Base-by-base conservation (phyloP, 1,140 invertebrate species). In the Sminthurinus signatus region DNA sequence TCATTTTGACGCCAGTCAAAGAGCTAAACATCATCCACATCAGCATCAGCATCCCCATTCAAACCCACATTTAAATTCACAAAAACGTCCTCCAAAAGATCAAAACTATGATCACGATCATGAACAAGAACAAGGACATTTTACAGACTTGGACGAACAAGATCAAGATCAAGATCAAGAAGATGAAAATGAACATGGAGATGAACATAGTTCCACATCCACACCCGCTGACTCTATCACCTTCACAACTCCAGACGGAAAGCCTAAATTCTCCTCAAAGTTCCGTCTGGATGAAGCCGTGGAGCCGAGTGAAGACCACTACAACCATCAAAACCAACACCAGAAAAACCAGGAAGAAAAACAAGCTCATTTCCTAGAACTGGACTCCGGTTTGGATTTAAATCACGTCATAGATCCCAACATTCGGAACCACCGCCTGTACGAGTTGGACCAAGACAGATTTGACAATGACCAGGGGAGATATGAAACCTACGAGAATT, bases 331-430 rank as follows among this genome's bases (percentile, higher is more conserved):
- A n/a, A n/a, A n/a, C n/a, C n/a, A n/a, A n/a, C n/a, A n/a, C n/a
- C n/a, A n/a, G 14, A 39, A 39, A 31, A 51, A 51, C 17, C 43
- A n/a, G n/a, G n/a, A n/a, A n/a, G n/a, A n/a, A n/a, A n/a, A n/a
- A n/a, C n/a, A n/a, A n/a, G n/a, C n/a, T n/a, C n/a, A n/a, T n/a
- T 44, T 25, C 32, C 32, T 36, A 15, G 25, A 28, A 51, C 5
- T 2, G 4, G n/a, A 4, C 5, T 50, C 25, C 3, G 2, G 28
- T 42, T 58, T 39, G 17, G 48, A 32, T 10, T 51, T 17, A 10
- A 29, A 64, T 39, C 65, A 70, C 32, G 62, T 70, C 12, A 66
- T 48, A n/a, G 70, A 72, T 51, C 70, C 70, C 12, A 72, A 72
- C 44, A 59, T 72, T 17, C 56, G 67, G 4, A 72, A 72, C 43